Evolutionary conservation across 1,140 invertebrate genomes (phyloP), one percentile per base, ranked within the genome.

Genomic region (Neuroterus valhalla): DNA sequence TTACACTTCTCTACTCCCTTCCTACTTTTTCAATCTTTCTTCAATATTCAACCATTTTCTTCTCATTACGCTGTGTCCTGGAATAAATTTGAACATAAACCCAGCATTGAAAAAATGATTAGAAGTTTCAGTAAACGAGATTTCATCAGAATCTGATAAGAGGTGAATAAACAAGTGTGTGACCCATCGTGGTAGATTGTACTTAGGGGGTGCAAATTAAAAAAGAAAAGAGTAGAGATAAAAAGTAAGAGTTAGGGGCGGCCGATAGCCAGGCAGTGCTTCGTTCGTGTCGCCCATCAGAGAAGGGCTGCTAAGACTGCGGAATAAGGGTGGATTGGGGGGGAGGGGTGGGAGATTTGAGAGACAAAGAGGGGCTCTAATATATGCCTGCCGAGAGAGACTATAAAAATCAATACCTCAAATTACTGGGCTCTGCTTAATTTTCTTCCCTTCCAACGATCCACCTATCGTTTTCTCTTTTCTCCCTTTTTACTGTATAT

Each of bases 361-460:
- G 77, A 82, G 81, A 81, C 79, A 82, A 78, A 81, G 79, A 79
- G 78, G 77, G 77, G 82, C 84, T 87, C 85, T 90, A 89, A 90
- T 89, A 84, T 89, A 89, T 90, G 88, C 88, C 85, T 85, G 87
- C 87, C 86, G 85, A 88, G 87, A 88, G 85, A 87, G 87, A 86
- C 87, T 89, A 90, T 90, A 90, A 90, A 90, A 89, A 90, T 90
- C 89, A 90, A 89, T 90, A 90, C 88, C 88, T 89, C 87, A 90
- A 90, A 90, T 90, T 90, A 90, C 89, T 88, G 85, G 88, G 89
- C 87, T 87, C 86, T 88, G 87, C 87, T 90, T 89, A 90, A 89
- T 90, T 90, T 90, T 89, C 88, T 89, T 88, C 86, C 55, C 55
- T 62, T 23, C 55, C 74, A 87, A 83, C 85, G 83, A 84, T 81